Base-by-base conservation (phyloP, 2,113 vertebrate genomes). In the Neoarius graeffei region DNA sequence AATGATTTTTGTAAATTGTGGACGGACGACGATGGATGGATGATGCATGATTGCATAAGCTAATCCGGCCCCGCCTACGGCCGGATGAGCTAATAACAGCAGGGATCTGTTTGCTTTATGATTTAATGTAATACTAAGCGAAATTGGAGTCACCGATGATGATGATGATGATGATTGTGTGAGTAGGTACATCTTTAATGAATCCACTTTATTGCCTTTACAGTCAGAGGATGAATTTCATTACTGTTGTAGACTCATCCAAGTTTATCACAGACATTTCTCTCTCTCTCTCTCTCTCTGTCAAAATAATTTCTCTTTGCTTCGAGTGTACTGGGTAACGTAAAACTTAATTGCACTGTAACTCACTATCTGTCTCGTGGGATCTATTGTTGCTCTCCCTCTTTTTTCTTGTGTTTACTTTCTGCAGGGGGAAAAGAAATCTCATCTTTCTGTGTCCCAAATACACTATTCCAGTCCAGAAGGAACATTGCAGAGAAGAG, bases 321-420 rank as follows among this genome's bases (percentile, higher is more conserved):
- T 81, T 60, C 19, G 4, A 81, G 25, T 62, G 69, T 82, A 30
- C 56, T 74, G 86, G 81, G 67, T 82, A 35, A 76, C 35, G n/a
- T 76, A 76, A 87, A 87, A 62, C 42, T 35, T 87, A 64, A 87
- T 83, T 87, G 86, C 67, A 87, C 59, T 27, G 69, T 83, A 64
- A n/a, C 56, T 87, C 42, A 60, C 69, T 56, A 83, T 54, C 20
- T 19, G 67, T 52, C 69, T 50, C 13, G 3, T 30, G 80, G 81
- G 69, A 87, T 35, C 23, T 59, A 23, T 81, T n/a, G 25, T 50
- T 35, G 2, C 10, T n/a, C 74, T 69, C 6, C 14, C 27, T 42
- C 19, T 50, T 54, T 35, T n/a, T 73, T 76, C 77, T 62, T n/a
- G 52, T 83, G 57, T 83, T 83, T 88, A 82, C 67, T 73, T 42